phyloP scores from a whole-genome alignment of 2,888 invertebrate genomes.

The Lycocerus yunnanus region DNA sequence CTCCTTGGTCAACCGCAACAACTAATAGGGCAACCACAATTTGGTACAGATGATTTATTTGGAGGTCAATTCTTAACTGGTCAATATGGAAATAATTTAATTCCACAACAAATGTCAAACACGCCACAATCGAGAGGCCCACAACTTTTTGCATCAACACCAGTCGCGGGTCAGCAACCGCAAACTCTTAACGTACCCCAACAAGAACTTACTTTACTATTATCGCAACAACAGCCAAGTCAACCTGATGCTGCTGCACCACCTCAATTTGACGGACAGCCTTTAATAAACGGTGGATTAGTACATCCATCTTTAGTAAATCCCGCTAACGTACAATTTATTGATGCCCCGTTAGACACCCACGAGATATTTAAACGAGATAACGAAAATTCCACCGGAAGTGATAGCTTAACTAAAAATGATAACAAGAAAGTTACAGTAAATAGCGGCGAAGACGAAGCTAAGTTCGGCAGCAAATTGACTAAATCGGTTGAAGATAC shows the following conservation, averaged over 20 bases:
- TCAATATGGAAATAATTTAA: constrained; percentile 34
- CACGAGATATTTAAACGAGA: constrained; percentile 61
- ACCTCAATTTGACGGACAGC: constrained; percentile 40
- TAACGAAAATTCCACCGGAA: constrained; percentile 13
- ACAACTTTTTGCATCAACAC: constrained; percentile 21
- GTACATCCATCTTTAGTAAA: constrained; percentile 56
- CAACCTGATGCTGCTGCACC: constrained; percentile 19
- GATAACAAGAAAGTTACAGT: constrained; percentile 34
- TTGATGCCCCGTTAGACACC: constrained; percentile 57
- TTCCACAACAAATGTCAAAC: constrained; percentile 40
- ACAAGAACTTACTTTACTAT: constrained; percentile 25
- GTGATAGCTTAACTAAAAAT: constrained; percentile 19
- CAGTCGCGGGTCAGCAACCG: constrained; percentile 23
- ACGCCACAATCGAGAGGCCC: constrained; percentile 30
- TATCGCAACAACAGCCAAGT: constrained; percentile 31
- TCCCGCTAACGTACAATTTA: constrained; percentile 66
- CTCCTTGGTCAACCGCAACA: constrained; percentile 35
- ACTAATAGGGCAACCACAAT: constrained; percentile 60
- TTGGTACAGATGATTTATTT: constrained; percentile 62
- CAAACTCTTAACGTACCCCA: constrained; percentile 31
- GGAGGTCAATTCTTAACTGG: constrained; percentile 65
- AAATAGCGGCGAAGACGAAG: not conserved
- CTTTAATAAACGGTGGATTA: constrained; percentile 45
- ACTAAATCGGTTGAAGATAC: not conserved
- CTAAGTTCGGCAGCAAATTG: not conserved